phyloP scores from a whole-genome alignment of 2,113 vertebrate genomes.

The Cebidichthys violaceus region DNA sequence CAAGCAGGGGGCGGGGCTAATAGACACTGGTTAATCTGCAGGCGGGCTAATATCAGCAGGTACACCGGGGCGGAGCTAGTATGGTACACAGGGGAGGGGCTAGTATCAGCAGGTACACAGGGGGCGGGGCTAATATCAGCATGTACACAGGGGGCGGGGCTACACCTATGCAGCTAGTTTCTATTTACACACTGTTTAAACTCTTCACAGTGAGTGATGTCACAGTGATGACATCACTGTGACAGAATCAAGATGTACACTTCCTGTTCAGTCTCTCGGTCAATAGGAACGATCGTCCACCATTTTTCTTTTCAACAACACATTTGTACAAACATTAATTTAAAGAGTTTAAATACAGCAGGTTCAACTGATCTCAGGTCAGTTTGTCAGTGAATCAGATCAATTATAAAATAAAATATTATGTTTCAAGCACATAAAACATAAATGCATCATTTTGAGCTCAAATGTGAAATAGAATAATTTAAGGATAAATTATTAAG shows the following conservation, averaged over 20 bases:
- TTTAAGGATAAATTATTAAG: too few species aligned
- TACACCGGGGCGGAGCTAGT: neutral
- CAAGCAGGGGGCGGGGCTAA: constrained; percentile 6
- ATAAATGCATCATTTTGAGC: neutral
- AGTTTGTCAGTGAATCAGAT: constrained; percentile 10
- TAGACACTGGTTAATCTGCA: neutral
- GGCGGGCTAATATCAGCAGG: constrained; percentile 8
- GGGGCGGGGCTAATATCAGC: neutral
- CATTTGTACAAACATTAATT: neutral
- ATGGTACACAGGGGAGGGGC: constrained; percentile 4
- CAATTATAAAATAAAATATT: neutral
- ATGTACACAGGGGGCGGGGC: neutral
- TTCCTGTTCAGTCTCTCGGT: neutral
- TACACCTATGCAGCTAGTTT: constrained; percentile 34
- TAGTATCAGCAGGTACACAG: neutral
- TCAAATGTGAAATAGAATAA: neutral
- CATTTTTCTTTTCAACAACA: constrained; percentile 1
- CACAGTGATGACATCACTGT: neutral
- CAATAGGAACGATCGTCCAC: neutral
- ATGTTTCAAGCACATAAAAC: constrained; percentile 3
- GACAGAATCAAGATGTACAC: neutral
- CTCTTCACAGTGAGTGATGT: neutral
- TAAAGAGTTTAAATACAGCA: neutral
- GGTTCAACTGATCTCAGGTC: constrained; percentile 13
- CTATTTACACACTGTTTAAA: constrained; percentile 39